A percentile compares a stretch with the other conserved stretches of the same genome.
phyloP scores from a whole-genome alignment of 2,888 invertebrate genomes.

The Drosophila eohydei region DNA sequence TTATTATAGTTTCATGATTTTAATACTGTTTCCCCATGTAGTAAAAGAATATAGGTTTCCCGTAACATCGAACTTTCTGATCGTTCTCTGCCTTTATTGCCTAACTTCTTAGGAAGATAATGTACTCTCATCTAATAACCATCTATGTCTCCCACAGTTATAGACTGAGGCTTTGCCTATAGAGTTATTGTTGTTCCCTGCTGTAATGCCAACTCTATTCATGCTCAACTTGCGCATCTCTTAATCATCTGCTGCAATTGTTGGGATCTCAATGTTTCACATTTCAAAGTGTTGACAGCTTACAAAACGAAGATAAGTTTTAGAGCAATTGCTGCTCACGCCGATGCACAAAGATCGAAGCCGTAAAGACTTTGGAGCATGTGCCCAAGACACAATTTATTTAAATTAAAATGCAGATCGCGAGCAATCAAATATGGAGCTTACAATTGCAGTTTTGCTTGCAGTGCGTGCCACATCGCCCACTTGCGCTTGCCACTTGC shows the following conservation, averaged over 20 bases:
- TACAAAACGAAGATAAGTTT: constrained; percentile 31
- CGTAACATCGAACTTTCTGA: too few relatives aligned
- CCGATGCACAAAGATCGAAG: constrained; percentile 27
- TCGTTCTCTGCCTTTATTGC: too few relatives aligned
- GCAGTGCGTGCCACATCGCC: constrained; percentile 32
- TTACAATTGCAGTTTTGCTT: constrained; percentile 40
- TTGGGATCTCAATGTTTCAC: not conserved
- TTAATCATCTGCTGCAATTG: too few relatives aligned
- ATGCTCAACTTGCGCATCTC: not conserved
- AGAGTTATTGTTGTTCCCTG: not conserved
- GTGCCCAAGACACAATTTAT: constrained; percentile 58
- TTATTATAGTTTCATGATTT: not conserved
- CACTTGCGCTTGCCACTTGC: constrained; percentile 28
- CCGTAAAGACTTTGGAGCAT: constrained; percentile 3
- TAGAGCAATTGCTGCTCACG: constrained; percentile 38
- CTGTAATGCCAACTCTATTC: not conserved
- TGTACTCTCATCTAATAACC: too few relatives aligned
- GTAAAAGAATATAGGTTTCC: too few relatives aligned
- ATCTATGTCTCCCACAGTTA: not conserved
- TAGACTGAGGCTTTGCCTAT: not conserved
- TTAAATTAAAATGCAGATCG: constrained; percentile 76
- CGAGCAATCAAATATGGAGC: constrained; percentile 25
- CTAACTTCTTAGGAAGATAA: too few relatives aligned
- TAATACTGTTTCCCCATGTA: not conserved
- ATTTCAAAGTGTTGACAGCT: not conserved